phyloP scores from a whole-genome alignment of 2,797 vertebrate species.

The Myotis planiceps region DNA sequence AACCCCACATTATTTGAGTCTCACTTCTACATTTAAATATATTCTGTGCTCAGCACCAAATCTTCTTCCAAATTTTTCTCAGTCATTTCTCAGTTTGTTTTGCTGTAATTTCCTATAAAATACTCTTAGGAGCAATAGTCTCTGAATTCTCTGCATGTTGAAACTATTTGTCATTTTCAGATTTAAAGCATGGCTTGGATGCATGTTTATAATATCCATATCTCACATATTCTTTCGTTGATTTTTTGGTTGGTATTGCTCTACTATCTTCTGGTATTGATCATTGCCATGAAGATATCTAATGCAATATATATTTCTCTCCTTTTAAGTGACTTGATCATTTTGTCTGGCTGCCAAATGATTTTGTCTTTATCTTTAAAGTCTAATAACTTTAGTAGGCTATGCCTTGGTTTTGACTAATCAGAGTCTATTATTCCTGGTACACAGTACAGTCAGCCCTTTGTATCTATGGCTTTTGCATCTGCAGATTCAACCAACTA shows the following conservation, averaged over 20 bases:
- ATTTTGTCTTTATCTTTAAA: slow-evolving; percentile 20
- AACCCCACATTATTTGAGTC: not conserved
- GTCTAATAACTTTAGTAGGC: not conserved
- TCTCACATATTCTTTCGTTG: not conserved
- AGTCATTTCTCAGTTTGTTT: not conserved
- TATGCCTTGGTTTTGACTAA: not conserved
- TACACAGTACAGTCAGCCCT: not conserved
- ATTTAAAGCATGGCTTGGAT: not conserved
- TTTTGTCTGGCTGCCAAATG: not conserved
- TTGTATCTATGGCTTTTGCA: not conserved
- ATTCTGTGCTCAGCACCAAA: not conserved
- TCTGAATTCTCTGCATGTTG: not conserved
- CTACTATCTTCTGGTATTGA: not conserved
- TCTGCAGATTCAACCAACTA: not conserved
- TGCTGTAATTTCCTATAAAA: slow-evolving; percentile 9
- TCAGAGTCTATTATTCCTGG: not conserved
- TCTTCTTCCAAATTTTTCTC: not conserved
- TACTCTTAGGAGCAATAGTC: not conserved
- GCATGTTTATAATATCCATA: not conserved
- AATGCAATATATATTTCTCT: not conserved
- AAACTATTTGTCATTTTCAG: not conserved
- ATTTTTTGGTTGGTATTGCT: not conserved
- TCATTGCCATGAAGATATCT: not conserved
- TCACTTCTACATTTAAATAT: not conserved
- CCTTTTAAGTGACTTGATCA: not conserved